Evolutionary conservation across 2,888 invertebrate genomes (phyloP), one percentile per base, ranked within the genome.

Genomic region (Dryomyza anilis): DNA sequence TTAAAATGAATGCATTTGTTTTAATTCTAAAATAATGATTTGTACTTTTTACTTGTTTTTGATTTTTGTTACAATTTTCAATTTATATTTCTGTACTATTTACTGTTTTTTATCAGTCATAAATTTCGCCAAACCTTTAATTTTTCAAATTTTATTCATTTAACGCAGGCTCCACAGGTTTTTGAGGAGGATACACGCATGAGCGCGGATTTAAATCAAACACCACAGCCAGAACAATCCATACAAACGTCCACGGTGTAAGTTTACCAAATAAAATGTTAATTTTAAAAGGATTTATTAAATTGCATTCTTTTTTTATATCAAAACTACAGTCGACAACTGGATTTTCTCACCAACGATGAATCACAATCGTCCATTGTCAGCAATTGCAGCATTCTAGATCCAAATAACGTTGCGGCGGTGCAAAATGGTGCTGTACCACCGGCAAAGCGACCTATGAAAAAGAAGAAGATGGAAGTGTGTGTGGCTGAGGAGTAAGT

Each of bases 301-400:
- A 52, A 1, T 52, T 16, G 21, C n/a, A n/a, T n/a, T n/a, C n/a
- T n/a, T n/a, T n/a, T n/a, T n/a, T n/a, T n/a, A n/a, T n/a, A n/a
- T n/a, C n/a, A n/a, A n/a, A n/a, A n/a, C n/a, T n/a, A n/a, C 33
- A 48, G 33, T 46, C 80, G 80, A 76, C 88, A 70, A 78, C 73
- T 75, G 25, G 82, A 83, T 60, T 79, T 80, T 60, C 70, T 79
- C 2, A 79, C 76, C 62, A 72, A 82, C 64, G 90, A 90, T 76
- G 94, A 94, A 80, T 93, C 93, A 5, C 92, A 93, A 81, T 92
- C 91, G 75, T 93, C 93, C n/a, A 87, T 92, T 29, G 86, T 91
- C 72, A 93, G 93, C 78, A 90, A 89, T 25, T 72, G 75, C 16
- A 84, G 84, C 70, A 73, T 78, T 65, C 68, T 83, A 53, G 83